Base-by-base conservation (phyloP, 2,797 vertebrate genomes). In the Bradypodion ventrale region DNA sequence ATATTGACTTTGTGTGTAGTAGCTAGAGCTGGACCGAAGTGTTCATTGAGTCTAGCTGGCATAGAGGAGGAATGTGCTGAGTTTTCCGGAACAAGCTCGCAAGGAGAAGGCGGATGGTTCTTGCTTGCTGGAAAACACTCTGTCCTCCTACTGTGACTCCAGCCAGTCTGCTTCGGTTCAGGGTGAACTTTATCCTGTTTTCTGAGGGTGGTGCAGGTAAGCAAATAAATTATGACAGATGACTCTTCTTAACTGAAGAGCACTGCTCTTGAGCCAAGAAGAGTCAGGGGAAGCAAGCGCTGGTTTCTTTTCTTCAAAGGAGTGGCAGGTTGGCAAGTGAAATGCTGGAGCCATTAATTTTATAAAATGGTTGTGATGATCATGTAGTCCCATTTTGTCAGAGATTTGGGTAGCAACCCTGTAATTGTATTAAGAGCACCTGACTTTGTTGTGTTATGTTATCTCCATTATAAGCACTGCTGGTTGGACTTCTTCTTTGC, bases 1-100 rank as follows among this genome's bases (percentile, higher is more conserved):
- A 72, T 70, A 40, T 63, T 27, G 32, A 49, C 21, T 12, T 25
- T 74, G 35, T 70, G 66, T 49, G 27, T 25, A 70, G 16, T 77
- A 68, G 63, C 68, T 27, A 76, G 82, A 27, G 8, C 13, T 49
- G 27, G 75, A 32, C 56, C 29, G 46, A 37, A 46, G 15, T 85
- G 25, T 44, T 63, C 15, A 10, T 23, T 19, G 25, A 70, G 35
- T 44, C 10, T 44, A 83, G 40, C 37, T 70, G 60, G n/a, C 1
- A 4, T 35, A 40, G 10, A 77, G 42, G 10, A 77, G 42, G 59
- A 86, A 63, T 65, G 42, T 77, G 68, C 74, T 82, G 79, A 72
- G 75, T 9, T 37, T 27, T 10, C 74, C 65, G 27, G 8, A 52
- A 65, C 8, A 42, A 62, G 56, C 74, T 46, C 40, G 52, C 16